Conservation (phyloP, 2,888 invertebrate species). For the Lasius platythorax region DNA sequence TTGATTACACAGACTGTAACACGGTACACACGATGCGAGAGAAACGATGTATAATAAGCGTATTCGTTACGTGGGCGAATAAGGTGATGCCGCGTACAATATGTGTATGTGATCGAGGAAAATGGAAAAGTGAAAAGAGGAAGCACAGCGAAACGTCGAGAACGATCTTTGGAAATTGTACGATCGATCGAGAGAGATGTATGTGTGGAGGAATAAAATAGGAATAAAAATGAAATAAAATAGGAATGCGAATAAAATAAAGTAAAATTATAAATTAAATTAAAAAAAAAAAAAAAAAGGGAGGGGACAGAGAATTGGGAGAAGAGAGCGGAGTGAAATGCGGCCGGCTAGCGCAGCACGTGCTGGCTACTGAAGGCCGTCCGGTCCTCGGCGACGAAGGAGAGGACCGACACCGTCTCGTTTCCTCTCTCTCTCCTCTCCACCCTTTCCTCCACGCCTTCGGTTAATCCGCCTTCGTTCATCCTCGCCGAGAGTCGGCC, state of each 20-base stretch:
- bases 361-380: slow-evolving; percentile 81
- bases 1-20: slow-evolving; percentile 36
- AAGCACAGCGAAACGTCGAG: no score
- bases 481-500: slow-evolving; percentile 64
- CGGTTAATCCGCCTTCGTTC: slow-evolving; percentile 53
- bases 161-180: no score
- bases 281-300: slow-evolving; percentile 28
- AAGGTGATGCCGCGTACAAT: slow-evolving; percentile 42
- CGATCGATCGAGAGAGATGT: no score
- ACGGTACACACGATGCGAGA: slow-evolving; percentile 34
- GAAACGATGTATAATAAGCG: slow-evolving; percentile 69
- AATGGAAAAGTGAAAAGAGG: slow-evolving; percentile 3
- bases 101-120: not conserved
- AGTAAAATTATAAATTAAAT: no score
- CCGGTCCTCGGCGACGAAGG: slow-evolving; percentile 64
- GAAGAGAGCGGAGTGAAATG: slow-evolving; percentile 67
- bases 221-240: no score
- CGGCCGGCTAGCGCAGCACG: slow-evolving; percentile 82
- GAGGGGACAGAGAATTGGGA: slow-evolving; percentile 50
- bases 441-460: slow-evolving; percentile 2
- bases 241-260: no score
- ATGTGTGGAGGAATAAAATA: no score
- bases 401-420: slow-evolving; percentile 36
- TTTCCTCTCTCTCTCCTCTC: slow-evolving; percentile 45
- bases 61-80: slow-evolving; percentile 70